Evolutionary conservation across 2,888 invertebrate species (phyloP), one percentile per base, ranked within the genome.

Genomic region (Clanis bilineata): DNA sequence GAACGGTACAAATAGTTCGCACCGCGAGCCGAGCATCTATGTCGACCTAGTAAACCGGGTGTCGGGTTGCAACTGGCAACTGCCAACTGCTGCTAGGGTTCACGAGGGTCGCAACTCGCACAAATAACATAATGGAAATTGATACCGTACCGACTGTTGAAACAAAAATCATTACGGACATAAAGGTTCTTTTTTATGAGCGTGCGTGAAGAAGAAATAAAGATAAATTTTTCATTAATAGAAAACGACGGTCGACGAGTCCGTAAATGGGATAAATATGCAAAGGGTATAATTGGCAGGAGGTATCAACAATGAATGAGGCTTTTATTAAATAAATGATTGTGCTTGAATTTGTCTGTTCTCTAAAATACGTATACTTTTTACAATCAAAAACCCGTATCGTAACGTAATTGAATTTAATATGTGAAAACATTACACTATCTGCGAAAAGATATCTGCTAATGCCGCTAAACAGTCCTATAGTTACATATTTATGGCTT

Each of bases 1-100:
- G 86, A 88, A 86, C 85, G 86, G 84, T 88, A 88, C 88, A 89
- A 89, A 89, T 88, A 82, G 85, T 79, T 73, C 66, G 79, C 72
- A 77, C 77, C 77, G 76, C 79, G 77, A 79, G 65, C 72, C 74
- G 72, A 77, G 77, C 81, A 77, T 82, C 79, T 76, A 74, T 76
- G 79, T 78, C 83, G 87, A 82, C 86, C 85, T 72, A 81, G 76
- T 82, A 79, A 82, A 71, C 69, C 70, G 70, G 69, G 85, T 83
- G 78, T 85, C 82, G 79, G 79, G 81, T n/a, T n/a, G n/a, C n/a
- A n/a, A n/a, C n/a, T n/a, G n/a, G n/a, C n/a, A n/a, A n/a, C n/a
- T 85, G 80, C 79, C 82, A 60, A 60, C 58, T 47, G 25, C 58
- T 38, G 38, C 59, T 59, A 60, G 58, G 62, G 69, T 66, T 69